Conservation (phyloP, 2,113 vertebrate genomes). For the Dendropsophus ebraccatus region DNA sequence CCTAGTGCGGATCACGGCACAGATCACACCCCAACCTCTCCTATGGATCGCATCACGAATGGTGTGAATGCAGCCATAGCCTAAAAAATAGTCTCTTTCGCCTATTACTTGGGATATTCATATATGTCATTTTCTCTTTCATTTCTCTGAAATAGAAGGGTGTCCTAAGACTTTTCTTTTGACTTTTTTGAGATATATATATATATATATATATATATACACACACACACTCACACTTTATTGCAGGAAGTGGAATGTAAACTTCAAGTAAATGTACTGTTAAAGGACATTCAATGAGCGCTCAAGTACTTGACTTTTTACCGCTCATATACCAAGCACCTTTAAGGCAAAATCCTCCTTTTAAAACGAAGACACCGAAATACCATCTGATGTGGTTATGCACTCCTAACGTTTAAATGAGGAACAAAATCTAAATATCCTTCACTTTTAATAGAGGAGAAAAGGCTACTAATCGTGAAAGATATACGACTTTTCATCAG, state of each 20-base stretch:
- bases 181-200: neutral
- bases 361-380: neutral
- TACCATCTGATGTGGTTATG: neutral
- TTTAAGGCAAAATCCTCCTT: neutral
- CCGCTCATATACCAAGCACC: neutral
- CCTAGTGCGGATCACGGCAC: no score
- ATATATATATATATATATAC: neutral
- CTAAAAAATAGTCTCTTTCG: no score
- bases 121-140: no score
- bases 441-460: slow-evolving; percentile 16
- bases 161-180: no score
- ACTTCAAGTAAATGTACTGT: slow-evolving; percentile 2
- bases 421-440: neutral
- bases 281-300: neutral
- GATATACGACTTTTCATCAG: neutral
- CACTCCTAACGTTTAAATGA: slow-evolving; percentile 16
- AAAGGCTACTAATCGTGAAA: slow-evolving; percentile 22
- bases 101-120: no score
- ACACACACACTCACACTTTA: neutral
- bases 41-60: no score
- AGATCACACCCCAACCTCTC: no score
- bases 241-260: neutral
- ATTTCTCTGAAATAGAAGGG: no score
- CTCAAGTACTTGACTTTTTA: slow-evolving; percentile 29
- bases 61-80: no score